Conservation (phyloP, 2,888 invertebrate species). For the Spisula solida region DNA sequence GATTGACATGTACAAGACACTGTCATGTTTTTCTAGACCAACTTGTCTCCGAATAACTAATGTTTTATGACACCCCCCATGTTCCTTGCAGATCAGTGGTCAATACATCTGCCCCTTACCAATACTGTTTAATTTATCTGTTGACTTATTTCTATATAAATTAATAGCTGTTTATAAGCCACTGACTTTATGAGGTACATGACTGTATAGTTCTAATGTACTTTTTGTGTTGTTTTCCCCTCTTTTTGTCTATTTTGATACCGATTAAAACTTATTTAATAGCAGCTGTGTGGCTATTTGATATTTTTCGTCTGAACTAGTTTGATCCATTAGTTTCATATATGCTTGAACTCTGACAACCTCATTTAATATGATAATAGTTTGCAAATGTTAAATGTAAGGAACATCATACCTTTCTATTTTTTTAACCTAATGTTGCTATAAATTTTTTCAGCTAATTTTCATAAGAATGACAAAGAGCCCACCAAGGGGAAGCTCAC, state of each 20-base stretch:
- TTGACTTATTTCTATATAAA: not conserved
- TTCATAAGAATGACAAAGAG: too few relatives aligned
- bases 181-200: too few relatives aligned
- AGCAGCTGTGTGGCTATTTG: not conserved
- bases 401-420: not conserved
- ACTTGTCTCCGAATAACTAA: constrained; percentile 6
- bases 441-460: too few relatives aligned
- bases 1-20: constrained; percentile 24
- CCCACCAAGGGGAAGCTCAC: too few relatives aligned
- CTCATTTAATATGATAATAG: not conserved
- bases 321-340: not conserved
- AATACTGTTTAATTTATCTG: not conserved
- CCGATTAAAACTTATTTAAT: not conserved
- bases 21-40: constrained; percentile 28
- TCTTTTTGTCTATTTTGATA: too few relatives aligned
- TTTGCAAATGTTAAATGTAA: not conserved
- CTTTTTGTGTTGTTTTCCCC: too few relatives aligned
- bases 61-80: constrained; percentile 14
- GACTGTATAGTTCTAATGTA: too few relatives aligned
- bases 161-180: not conserved
- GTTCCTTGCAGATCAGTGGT: constrained; percentile 6
- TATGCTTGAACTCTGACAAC: not conserved
- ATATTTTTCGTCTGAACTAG: constrained; percentile 1
- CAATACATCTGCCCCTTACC: not conserved
- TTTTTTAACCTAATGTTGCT: too few relatives aligned